Percentiles rank a stretch among this genome's conserved stretches.
These are phyloP conservation scores for Morpho achilles DNA, from an alignment of 2,888 invertebrate genomes.

Conservation along the genomic window DNA sequence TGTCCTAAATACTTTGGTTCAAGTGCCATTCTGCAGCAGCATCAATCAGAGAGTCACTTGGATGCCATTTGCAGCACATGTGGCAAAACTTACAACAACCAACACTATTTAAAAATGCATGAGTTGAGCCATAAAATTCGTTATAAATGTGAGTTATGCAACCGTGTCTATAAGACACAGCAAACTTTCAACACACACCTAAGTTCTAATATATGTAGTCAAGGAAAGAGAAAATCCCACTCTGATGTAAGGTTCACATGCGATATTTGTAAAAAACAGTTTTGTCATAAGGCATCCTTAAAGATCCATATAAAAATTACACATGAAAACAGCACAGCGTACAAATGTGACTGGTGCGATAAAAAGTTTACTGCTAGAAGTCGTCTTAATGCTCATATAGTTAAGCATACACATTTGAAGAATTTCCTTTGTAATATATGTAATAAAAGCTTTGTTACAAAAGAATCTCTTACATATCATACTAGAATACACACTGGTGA, in stretches of 20 bases:
- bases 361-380: not conserved
- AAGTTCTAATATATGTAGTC: not conserved
- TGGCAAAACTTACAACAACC: not conserved
- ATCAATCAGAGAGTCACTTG: not conserved
- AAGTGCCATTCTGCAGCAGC: not conserved
- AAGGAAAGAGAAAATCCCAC: not conserved
- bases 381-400: not conserved
- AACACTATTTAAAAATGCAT: not conserved
- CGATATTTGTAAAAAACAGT: slow-evolving; percentile 2
- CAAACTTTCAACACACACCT: not conserved
- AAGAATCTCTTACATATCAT: not conserved
- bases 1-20: slow-evolving; percentile 1
- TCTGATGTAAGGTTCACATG: not conserved
- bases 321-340: not conserved
- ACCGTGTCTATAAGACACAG: not conserved
- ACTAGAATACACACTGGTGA: slow-evolving; percentile 1
- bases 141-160: not conserved
- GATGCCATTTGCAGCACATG: slow-evolving; percentile 1
- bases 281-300: not conserved
- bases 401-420: not conserved
- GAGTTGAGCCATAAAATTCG: not conserved
- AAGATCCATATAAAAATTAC: not conserved
- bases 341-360: not conserved
- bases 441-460: slow-evolving; percentile 1
- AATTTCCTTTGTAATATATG: not conserved